These are phyloP conservation scores for Cantharis flavilabris DNA, from an alignment of 2,888 invertebrate species.

Conservation along the genomic window DNA sequence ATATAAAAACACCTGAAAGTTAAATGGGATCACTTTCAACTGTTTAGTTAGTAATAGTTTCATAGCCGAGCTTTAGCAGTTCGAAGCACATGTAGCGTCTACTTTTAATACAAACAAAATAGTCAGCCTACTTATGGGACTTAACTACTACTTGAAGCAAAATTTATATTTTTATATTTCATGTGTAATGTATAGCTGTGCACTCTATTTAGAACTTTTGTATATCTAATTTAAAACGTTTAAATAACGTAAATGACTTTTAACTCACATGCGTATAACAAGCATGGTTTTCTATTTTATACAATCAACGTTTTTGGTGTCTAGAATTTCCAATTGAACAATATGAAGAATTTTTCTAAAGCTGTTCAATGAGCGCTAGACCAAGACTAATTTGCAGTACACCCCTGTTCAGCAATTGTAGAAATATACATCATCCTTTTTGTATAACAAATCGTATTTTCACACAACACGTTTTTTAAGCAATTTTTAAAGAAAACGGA, in stretches of 20 bases:
- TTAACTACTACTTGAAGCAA: background rate
- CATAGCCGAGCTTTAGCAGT: constrained; percentile 12
- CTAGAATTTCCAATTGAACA: background rate
- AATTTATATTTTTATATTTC: background rate
- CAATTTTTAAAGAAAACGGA: background rate
- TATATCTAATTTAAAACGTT: background rate
- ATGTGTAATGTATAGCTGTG: background rate
- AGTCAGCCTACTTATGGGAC: background rate
- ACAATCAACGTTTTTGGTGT: too few species aligned
- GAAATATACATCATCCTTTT: background rate
- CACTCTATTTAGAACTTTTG: background rate
- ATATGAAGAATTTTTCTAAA: background rate
- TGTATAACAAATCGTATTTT: background rate
- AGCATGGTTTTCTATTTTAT: too few species aligned
- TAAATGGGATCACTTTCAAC: background rate
- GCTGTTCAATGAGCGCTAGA: too few species aligned
- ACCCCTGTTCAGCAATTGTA: background rate
- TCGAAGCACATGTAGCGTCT: constrained; percentile 24
- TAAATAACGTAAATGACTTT: background rate
- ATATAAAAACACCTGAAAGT: background rate
- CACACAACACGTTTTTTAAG: background rate
- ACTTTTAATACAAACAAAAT: background rate
- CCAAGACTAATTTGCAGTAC: background rate
- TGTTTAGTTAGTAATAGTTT: background rate
- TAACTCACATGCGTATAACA: too few species aligned